Evolutionary conservation across 2,888 invertebrate species (phyloP).

Genomic region (Pyrgus malvae): DNA sequence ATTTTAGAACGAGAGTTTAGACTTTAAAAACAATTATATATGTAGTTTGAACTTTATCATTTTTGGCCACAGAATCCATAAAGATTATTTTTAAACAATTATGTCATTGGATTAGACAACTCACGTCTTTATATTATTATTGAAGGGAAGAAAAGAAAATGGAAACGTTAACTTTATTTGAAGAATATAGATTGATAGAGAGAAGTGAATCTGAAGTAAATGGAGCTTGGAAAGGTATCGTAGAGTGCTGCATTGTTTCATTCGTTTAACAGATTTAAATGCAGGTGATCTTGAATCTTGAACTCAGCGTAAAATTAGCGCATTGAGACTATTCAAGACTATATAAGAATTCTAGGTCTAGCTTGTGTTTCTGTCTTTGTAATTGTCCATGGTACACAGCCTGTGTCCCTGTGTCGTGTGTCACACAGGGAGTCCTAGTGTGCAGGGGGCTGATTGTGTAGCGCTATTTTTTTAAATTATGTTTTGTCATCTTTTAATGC

Average conservation of each 20-base stretch:
- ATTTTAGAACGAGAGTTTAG: no score
- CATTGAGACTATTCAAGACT: not conserved
- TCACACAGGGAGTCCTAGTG: no score
- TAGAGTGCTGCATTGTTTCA: not conserved
- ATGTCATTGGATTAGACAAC: not conserved
- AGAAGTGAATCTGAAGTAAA: constrained; percentile 57
- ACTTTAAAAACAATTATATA: no score
- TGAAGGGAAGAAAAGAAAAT: constrained; percentile 34
- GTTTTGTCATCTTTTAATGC: no score
- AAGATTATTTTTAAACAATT: no score
- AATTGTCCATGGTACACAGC: no score
- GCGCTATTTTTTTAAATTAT: no score
- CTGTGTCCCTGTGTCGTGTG: no score
- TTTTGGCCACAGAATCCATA: not conserved
- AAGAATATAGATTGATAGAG: constrained; percentile 64
- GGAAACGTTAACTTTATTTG: constrained; percentile 48
- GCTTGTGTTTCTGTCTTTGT: no score
- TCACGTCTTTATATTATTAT: not conserved
- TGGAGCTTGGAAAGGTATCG: constrained; percentile 63
- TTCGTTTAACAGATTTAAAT: not conserved
- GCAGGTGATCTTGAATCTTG: not conserved
- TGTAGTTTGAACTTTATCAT: no score
- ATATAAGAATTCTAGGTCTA: no score
- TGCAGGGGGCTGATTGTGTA: no score
- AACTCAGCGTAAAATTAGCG: not conserved